These are phyloP conservation scores for Dryocosmus kuriphilus DNA, from an alignment of 2,888 invertebrate genomes.

Conservation along the genomic window DNA sequence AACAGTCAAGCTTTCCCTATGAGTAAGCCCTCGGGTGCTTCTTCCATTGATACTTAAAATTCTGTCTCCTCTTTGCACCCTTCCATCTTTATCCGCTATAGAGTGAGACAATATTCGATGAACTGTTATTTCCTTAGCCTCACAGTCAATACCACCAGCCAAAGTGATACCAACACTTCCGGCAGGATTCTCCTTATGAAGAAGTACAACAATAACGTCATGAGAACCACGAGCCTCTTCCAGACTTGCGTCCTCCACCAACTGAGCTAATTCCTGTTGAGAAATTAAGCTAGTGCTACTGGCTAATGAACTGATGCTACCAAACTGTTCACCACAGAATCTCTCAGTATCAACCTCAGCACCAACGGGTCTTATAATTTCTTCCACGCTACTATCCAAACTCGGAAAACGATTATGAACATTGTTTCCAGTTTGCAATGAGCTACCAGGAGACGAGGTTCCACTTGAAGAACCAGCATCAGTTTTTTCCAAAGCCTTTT, in stretches of 20 bases:
- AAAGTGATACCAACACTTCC: slow-evolving; percentile 92
- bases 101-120: slow-evolving; percentile 92
- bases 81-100: slow-evolving; percentile 91
- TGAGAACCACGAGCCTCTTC: slow-evolving; percentile 79
- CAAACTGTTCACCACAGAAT: slow-evolving; percentile 77
- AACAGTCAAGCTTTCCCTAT: slow-evolving; percentile 91
- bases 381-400: slow-evolving; percentile 80
- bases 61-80: slow-evolving; percentile 91
- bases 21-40: slow-evolving; percentile 89
- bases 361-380: slow-evolving; percentile 71
- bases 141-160: slow-evolving; percentile 94
- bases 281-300: slow-evolving; percentile 81
- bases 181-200: slow-evolving; percentile 84
- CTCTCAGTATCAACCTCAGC: slow-evolving; percentile 66
- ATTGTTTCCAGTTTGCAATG: slow-evolving; percentile 33
- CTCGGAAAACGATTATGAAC: slow-evolving; percentile 79
- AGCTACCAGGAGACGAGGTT: slow-evolving; percentile 36
- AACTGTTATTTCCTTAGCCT: slow-evolving; percentile 94
- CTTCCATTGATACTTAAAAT: slow-evolving; percentile 93
- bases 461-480: slow-evolving; percentile 60
- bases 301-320: slow-evolving; percentile 80
- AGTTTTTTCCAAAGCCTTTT: slow-evolving; percentile 80
- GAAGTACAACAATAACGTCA: slow-evolving; percentile 83
- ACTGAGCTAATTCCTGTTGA: slow-evolving; percentile 82
- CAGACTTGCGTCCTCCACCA: slow-evolving; percentile 84